phyloP scores from a whole-genome alignment of 1,140 invertebrate species.

The Drosophila ambigua region DNA sequence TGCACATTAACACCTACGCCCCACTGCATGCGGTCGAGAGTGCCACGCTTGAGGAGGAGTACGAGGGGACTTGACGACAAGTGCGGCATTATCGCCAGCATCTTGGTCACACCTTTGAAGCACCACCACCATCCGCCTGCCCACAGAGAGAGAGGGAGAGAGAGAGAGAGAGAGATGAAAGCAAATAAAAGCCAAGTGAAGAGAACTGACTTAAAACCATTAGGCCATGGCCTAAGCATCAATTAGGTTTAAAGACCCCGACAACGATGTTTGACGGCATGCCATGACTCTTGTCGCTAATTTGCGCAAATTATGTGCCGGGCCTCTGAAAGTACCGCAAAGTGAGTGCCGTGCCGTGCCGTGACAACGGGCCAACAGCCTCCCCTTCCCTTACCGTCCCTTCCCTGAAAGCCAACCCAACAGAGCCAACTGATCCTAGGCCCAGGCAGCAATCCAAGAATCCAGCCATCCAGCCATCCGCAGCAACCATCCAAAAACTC shows the following conservation, averaged over 20 bases:
- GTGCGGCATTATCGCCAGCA: constrained; percentile 33
- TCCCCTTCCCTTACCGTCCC: background rate
- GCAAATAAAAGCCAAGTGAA: constrained; percentile 32
- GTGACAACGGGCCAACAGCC: constrained; percentile 39
- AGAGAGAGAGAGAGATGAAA: constrained; percentile 16
- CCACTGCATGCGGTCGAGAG: background rate
- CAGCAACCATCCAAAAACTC: constrained; percentile 65
- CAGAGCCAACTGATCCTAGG: no score
- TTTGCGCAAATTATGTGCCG: constrained; percentile 80
- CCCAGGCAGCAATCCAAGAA: constrained; percentile 24
- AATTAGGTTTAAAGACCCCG: constrained; percentile 77
- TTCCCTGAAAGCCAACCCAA: background rate
- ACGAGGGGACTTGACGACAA: constrained; percentile 28
- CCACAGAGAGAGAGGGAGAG: background rate
- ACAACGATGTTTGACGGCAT: constrained; percentile 50
- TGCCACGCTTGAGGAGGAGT: background rate
- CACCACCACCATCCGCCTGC: constrained; percentile 20
- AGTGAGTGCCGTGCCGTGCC: constrained; percentile 55
- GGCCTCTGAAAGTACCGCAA: constrained; percentile 78
- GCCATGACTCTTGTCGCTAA: constrained; percentile 77
- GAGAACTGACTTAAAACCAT: constrained; percentile 30
- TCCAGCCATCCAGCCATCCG: constrained; percentile 15
- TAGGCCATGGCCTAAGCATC: constrained; percentile 57
- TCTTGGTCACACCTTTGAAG: constrained; percentile 57
- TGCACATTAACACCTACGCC: constrained; percentile 59